Evolutionary conservation across 2,797 vertebrate genomes (phyloP).

Genomic region (Helarctos malayanus): DNA sequence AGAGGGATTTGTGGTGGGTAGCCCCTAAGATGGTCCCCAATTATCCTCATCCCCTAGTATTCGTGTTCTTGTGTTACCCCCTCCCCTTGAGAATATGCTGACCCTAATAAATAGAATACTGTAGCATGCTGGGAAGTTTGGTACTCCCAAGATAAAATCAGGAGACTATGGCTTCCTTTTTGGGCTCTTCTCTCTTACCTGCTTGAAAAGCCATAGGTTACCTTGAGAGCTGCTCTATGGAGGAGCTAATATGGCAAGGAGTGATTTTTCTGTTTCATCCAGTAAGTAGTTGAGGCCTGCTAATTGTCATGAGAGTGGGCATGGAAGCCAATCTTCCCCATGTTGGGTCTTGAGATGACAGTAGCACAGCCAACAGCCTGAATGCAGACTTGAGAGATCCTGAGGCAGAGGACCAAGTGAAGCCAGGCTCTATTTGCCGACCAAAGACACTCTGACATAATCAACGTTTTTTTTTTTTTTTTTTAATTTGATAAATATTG

Average conservation of each 20-base stretch:
- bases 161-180: not conserved
- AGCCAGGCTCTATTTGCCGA: not conserved
- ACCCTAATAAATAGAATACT: not conserved
- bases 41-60: not conserved
- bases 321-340: not conserved
- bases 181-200: not conserved
- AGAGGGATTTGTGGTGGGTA: not conserved
- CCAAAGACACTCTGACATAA: not conserved
- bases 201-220: not conserved
- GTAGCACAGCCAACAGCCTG: not conserved
- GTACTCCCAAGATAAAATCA: not conserved
- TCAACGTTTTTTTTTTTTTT: not conserved
- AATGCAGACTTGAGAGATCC: not conserved
- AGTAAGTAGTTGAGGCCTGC: not conserved
- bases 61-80: not conserved
- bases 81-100: not conserved
- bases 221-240: not conserved
- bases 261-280: not conserved
- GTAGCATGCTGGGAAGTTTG: too few relatives aligned
- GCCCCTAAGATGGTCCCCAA: rapidly evolving
- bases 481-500: not conserved
- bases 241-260: not conserved
- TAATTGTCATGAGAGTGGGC: not conserved
- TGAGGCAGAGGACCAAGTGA: not conserved
- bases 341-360: not conserved